phyloP scores from a whole-genome alignment of 2,113 vertebrate genomes.

The Pachypanchax playfairii region DNA sequence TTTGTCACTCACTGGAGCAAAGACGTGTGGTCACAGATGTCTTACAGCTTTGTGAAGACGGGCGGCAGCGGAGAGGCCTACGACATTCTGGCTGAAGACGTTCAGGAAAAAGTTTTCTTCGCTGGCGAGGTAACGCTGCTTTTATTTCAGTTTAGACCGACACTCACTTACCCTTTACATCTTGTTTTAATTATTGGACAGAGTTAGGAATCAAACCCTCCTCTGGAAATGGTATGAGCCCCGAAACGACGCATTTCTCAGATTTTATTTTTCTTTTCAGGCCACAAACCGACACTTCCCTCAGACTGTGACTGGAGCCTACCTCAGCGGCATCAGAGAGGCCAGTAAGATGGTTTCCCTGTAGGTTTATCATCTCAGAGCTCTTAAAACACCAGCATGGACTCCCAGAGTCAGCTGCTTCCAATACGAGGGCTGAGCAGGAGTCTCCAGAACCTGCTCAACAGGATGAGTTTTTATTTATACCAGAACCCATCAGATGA shows the following conservation, averaged over 20 bases:
- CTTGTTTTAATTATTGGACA: no score
- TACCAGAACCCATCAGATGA: conserved; percentile 10
- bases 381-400: conserved; percentile 60
- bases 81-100: conserved; percentile 92
- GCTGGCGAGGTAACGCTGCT: conserved; percentile 87
- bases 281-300: conserved; percentile 98
- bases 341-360: conserved; percentile 96
- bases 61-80: conserved; percentile 96
- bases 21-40: conserved; percentile 96
- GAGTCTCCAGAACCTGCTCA: conserved; percentile 1
- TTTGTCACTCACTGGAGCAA: conserved; percentile 92
- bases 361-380: conserved; percentile 64
- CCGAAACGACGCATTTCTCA: no score
- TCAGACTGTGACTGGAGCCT: conserved; percentile 96
- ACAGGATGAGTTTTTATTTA: conserved; percentile 34
- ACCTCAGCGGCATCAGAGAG: conserved; percentile 95
- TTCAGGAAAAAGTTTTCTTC: conserved; percentile 93
- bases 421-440: neutral
- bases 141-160: no score
- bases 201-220: no score
- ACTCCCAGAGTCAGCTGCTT: conserved; percentile 25
- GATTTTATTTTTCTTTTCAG: conserved; percentile 64
- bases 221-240: no score
- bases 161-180: no score
- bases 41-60: conserved; percentile 95